Evolutionary conservation across 2,888 invertebrate genomes (phyloP), one percentile per base, ranked within the genome.

Genomic region (Labia minor): DNA sequence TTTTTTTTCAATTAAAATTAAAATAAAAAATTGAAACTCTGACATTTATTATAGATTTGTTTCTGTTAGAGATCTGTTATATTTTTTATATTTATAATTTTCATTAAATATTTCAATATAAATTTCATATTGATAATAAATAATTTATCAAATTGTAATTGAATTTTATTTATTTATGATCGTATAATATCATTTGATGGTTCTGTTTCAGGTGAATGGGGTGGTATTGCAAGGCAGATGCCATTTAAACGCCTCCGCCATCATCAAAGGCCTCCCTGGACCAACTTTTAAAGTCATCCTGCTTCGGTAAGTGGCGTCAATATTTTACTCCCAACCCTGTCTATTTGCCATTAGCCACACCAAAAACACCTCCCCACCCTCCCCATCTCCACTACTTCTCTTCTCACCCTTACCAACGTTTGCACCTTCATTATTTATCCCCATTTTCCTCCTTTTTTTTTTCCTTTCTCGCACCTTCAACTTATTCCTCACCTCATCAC

Each of bases 211-310:
- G 93, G 92, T 95, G 71, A 98, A 98, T 79, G 97, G 96, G 10
- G 86, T 90, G 69, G 93, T 96, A 16, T 81, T 99, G 64, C 90
- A 93, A 77, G 95, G 95, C 68, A 84, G 96, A 74, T 95, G 95
- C 78, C 98, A 98, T 78, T 85, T 97, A 71, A 96, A 97, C 78
- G 97, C 96, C 19, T 94, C 97, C 0, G 92, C 92, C 20, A 89
- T 95, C 76, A 97, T 99, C 78, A 96, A 96, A 80, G 89, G 91
- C 65, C 82, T 96, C 70, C 86, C 89, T 10, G 89, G 90, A 63
- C 87, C 88, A 18, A 81, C 85, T 72, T 88, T 95, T 80, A 93
- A 92, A 78, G 86, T 97, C 75, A 87, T 96, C 71, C 81, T 93
- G 65, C 79, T 92, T 73, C 88, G 94, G 93, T 93, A 80, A 80